Percentiles rank a stretch among this genome's conserved stretches.
These are phyloP conservation scores for Formica selysi DNA, from an alignment of 1,140 invertebrate genomes.

Conservation along the genomic window DNA sequence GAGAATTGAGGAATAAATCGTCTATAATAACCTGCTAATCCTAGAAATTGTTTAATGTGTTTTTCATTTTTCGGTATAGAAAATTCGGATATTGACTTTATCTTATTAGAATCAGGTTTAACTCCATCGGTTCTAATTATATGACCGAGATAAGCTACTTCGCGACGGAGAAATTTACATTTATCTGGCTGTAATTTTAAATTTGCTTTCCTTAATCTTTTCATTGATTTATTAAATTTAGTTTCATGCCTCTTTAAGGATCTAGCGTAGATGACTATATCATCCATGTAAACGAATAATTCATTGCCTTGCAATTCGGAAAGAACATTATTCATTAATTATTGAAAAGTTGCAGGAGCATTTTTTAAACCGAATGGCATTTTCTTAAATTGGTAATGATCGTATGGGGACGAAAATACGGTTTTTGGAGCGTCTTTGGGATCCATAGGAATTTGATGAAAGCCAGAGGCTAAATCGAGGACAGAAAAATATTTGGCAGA, in stretches of 20 bases:
- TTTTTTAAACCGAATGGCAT: constrained; percentile 36
- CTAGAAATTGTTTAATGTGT: not conserved
- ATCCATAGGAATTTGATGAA: constrained; percentile 32
- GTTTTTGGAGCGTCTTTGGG: not conserved
- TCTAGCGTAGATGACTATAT: not conserved
- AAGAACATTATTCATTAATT: not conserved
- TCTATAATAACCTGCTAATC: not conserved
- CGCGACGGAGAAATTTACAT: not conserved
- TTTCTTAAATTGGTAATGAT: constrained; percentile 3
- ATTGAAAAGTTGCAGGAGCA: constrained; percentile 1
- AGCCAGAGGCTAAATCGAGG: not conserved
- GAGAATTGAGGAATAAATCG: not conserved
- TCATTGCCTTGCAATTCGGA: not conserved
- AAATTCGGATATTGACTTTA: not conserved
- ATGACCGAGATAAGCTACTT: constrained; percentile 1
- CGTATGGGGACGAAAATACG: not conserved
- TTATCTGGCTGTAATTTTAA: constrained; percentile 16
- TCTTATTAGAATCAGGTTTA: not conserved
- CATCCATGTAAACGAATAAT: constrained; percentile 11
- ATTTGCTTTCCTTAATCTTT: not conserved
- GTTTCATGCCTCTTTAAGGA: not conserved
- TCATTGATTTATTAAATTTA: not conserved
- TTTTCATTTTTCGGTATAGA: not conserved
- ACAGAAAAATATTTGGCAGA: not conserved
- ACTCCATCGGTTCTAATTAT: not conserved